Conservation (phyloP, 2,888 invertebrate species). For the Euzetes globulus region DNA sequence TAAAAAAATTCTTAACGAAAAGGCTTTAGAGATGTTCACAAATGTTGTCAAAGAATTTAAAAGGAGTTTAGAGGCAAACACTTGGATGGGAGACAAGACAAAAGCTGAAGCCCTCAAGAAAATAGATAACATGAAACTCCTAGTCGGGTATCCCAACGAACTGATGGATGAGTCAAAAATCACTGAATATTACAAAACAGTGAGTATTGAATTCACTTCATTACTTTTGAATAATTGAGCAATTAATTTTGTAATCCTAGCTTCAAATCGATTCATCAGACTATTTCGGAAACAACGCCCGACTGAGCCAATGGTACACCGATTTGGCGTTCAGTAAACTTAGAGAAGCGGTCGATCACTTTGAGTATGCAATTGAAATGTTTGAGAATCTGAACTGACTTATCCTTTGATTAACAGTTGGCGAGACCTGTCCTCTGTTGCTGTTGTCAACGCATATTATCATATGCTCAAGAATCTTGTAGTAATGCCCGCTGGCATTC, state of each 20-base stretch:
- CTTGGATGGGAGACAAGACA: constrained; percentile 88
- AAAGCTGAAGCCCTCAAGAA: constrained; percentile 44
- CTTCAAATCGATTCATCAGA: neutral
- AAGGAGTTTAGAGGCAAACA: constrained; percentile 64
- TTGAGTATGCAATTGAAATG: neutral
- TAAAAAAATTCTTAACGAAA: neutral
- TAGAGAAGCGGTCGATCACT: constrained; percentile 1
- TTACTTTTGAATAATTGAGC: too few relatives aligned
- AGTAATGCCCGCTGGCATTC: constrained; percentile 43
- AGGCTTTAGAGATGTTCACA: constrained; percentile 63
- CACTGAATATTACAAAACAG: constrained; percentile 38
- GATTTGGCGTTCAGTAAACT: neutral
- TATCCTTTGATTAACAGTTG: too few relatives aligned
- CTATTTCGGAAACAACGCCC: neutral
- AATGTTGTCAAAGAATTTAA: constrained; percentile 74
- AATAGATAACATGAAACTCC: constrained; percentile 38
- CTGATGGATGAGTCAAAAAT: constrained; percentile 39
- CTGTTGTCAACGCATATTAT: constrained; percentile 77
- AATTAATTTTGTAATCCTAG: neutral
- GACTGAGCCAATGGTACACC: neutral
- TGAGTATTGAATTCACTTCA: constrained; percentile 35
- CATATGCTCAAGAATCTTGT: constrained; percentile 78
- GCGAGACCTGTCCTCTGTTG: constrained; percentile 72
- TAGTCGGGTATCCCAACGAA: constrained; percentile 42
- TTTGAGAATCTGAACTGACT: too few relatives aligned